Base-by-base conservation (phyloP, 2,113 vertebrate genomes). In the Hassar affinis region DNA sequence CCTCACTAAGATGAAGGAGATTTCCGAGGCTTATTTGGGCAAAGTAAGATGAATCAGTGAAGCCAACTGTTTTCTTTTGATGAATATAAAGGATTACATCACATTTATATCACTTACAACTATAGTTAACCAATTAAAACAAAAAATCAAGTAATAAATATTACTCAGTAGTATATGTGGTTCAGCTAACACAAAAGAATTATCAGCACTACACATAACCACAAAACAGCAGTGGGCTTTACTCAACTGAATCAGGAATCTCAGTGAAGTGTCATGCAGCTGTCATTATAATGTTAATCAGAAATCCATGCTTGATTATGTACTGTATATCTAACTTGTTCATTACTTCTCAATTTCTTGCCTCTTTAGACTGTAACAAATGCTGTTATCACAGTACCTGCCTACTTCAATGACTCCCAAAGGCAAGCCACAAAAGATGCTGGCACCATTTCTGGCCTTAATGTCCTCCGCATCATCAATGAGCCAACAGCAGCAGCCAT, bases 401-500 rank as follows among this genome's bases (percentile, higher is more conserved):
- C 96, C 7, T 97, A 97, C 88, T 97, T 97, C 90, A 97, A 96
- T 27, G 96, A 97, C 89, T 97, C 96, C 22, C 96, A 97, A 61
- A 93, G 96, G 14, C 96, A 97, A 89, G 96, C 96, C 78, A 97
- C 96, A 77, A 97, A 97, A 89, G 96, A 97, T 51, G 96, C 96
- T 7, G 96, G 96, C 1, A 92, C 94, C 78, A 96, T 97, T 10
- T 59, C 96, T 0, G 96, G 96, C 15, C 95, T 97, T 3, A 97
- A 96, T 52, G 95, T 97, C 17, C 92, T 97, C 27, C 93, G 96
- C 2, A 98, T 98, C 84, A 98, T 98, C 92, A 98, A 96, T 42
- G 96, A 98, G 78, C 96, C 96, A 75, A 98, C 96, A 4, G 96
- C 96, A 0, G 96, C 96, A n/a, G 96, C 96, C 85, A 97, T 97